Evolutionary conservation across 1,140 invertebrate species (phyloP), one percentile per base, ranked within the genome.

Genomic region (Matsumurasca onukii): DNA sequence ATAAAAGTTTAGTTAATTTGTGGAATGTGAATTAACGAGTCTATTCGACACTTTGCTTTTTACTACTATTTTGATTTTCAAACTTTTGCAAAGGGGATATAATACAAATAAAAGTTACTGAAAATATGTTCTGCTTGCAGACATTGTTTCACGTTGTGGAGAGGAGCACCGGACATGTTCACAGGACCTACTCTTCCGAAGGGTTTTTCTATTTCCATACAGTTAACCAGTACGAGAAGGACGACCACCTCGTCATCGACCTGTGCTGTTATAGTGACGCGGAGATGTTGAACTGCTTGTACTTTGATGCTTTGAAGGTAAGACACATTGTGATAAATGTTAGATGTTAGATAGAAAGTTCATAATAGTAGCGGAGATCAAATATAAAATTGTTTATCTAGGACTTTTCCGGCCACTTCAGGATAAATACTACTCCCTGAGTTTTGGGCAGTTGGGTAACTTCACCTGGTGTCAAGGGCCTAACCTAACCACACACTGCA

Each of bases 171-270:
- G 89, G 89, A 1, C 79, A 84, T 73, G 72, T 86, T 49, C 77
- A 79, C 0, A 84, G 82, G 51, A 86, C 84, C 52, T 91, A 87
- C 75, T 75, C 86, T 24, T 84, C 91, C 0, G 88, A 92, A 66
- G 79, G 88, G 0, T 89, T 96, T 70, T 95, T 96, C 75, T 94
- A 89, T 73, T 83, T 96, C 1, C 95, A 97, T 75, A 91, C 94
- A 31, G 93, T 96, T 64, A 97, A 97, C 80, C 87, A 91, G 63
- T 97, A 88, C 76, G 94, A 94, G 75, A 71, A 75, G 15, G 86
- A 89, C 51, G 82, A 85, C n/a, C 82, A 86, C 55, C 77, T 95
- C 1, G 78, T 88, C 1, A 77, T 96, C 0, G 94, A 97, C 76
- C 84, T 97, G 34, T 94, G 92, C 75, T 86, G 86, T 62, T 96